These are phyloP conservation scores for Coregonus sp. DNA, from an alignment of 2,797 vertebrate genomes.

Conservation along the genomic window DNA sequence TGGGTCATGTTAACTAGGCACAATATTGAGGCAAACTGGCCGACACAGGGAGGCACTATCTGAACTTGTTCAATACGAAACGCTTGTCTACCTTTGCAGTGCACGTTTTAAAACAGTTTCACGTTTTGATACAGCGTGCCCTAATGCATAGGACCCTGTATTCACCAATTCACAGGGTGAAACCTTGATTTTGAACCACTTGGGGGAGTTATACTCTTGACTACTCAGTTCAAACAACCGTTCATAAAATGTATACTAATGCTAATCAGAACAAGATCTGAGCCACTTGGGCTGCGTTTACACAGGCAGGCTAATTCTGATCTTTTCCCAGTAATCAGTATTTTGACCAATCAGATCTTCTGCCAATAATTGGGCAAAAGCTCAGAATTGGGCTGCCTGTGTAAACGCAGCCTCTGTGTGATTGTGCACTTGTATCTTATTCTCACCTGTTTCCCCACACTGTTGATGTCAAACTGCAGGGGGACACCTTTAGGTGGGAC, in stretches of 20 bases:
- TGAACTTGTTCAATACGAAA: background rate
- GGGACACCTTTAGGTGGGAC: conserved; percentile 93
- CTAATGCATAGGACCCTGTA: background rate
- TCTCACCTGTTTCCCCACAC: conserved; percentile 91
- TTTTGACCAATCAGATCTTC: background rate
- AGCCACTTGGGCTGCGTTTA: no score
- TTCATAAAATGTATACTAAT: background rate
- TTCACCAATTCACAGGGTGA: background rate
- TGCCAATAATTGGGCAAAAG: background rate
- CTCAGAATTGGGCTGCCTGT: background rate
- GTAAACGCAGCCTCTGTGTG: background rate
- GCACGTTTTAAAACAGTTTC: background rate
- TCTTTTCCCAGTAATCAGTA: no score
- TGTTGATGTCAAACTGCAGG: conserved; percentile 96
- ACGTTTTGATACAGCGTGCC: background rate
- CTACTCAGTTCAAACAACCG: background rate
- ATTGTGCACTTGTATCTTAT: background rate
- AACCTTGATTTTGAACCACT: no score
- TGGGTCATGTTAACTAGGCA: background rate
- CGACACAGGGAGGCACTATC: background rate
- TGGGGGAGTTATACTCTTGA: background rate
- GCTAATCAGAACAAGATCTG: background rate
- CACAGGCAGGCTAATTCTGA: no score
- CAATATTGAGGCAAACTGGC: background rate
- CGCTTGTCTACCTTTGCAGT: background rate